Evolutionary conservation across 2,797 vertebrate genomes (phyloP).

Genomic region (Phalloptychus januarius): DNA sequence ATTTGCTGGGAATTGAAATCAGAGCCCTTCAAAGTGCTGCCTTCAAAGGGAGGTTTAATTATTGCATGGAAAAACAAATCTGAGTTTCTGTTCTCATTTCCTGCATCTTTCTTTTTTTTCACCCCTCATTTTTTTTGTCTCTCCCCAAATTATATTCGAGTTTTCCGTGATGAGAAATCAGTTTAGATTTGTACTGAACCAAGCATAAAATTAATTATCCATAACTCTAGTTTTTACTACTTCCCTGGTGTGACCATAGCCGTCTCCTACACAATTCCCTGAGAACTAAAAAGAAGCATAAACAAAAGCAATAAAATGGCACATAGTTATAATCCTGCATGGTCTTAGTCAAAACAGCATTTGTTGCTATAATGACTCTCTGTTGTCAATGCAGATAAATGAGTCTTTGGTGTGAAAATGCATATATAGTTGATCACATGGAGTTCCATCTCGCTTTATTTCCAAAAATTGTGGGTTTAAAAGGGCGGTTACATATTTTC

Average conservation of each 20-base stretch:
- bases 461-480: not conserved
- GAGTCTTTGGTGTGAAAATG: not conserved
- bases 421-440: not conserved
- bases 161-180: not conserved
- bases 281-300: conserved; percentile 24
- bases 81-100: conserved; percentile 44
- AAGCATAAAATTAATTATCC: conserved; percentile 52
- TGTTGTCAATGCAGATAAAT: not conserved
- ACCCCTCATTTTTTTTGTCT: not conserved
- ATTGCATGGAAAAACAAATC: conserved; percentile 41
- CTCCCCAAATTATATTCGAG: not conserved
- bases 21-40: conserved; percentile 56
- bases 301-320: conserved; percentile 1
- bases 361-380: not conserved
- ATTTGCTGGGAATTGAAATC: conserved; percentile 35
- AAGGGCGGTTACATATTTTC: no score
- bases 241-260: conserved; percentile 35
- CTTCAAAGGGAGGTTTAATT: conserved; percentile 69
- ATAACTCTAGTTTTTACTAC: conserved; percentile 39
- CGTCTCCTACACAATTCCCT: conserved; percentile 21
- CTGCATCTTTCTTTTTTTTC: not conserved
- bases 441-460: not conserved
- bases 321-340: not conserved
- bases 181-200: conserved; percentile 39
- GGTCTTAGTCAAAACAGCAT: not conserved